Evolutionary conservation across 1,140 invertebrate genomes (phyloP), one percentile per base, ranked within the genome.

Genomic region (Brachionus koreanus): DNA sequence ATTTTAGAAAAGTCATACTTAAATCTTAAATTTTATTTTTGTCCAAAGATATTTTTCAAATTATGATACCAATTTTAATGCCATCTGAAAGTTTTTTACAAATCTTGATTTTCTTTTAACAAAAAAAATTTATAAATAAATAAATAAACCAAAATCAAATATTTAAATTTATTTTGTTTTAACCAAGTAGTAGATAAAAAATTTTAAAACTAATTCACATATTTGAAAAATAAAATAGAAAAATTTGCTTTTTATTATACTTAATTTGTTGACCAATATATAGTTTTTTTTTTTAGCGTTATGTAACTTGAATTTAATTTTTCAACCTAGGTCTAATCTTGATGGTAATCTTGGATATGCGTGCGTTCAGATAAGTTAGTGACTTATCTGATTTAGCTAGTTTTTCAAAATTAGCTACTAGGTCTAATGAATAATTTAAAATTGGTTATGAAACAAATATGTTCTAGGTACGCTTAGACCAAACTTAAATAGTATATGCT

Each of bases 1-100:
- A 69, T 69, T 69, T 69, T 57, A 7, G 49, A 57, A 57, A 57
- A 57, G 49, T 57, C 49, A 57, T 19, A 57, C 49, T 57, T 57
- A 65, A 65, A 65, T 65, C 63, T 69, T 37, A 69, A 29, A 69
- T 69, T 69, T 37, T 5, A n/a, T 69, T 69, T 39, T 69, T 69
- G 65, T 69, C 65, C 65, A 16, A 69, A 69, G 65, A 39, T 69
- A 39, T 69, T 39, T 69, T 37, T 13, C 13, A 69, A 69, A 69
- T 69, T 37, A n/a, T 69, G 49, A 19, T 57, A 23, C 49, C 49
- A 19, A 57, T 57, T 57, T 49, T 49, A 49, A 49, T 49, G 43
- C 13, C 43, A 49, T 16, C 5, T 16, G 43, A 13, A 5, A 49
- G 43, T 16, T 49, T 16, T 49, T 49, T 49, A 49, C 13, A 49